phyloP scores from a whole-genome alignment of 2,113 vertebrate species.

The Anolis sagrei region DNA sequence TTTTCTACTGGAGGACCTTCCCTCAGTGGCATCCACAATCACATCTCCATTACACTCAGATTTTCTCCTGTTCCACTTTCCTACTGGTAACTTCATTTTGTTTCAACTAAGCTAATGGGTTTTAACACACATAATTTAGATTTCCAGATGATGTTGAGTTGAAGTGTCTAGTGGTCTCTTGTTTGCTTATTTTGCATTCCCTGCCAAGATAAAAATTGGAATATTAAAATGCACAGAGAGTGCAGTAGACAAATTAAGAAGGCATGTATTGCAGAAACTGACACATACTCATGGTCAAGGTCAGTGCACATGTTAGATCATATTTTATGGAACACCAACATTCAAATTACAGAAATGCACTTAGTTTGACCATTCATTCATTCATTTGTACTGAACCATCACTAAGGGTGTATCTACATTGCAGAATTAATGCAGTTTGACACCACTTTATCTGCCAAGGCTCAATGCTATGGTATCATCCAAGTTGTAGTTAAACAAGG shows the following conservation, averaged over 20 bases:
- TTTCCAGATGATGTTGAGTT: neutral
- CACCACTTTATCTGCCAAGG: no score
- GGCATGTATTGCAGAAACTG: neutral
- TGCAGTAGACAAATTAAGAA: neutral
- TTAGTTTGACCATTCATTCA: neutral
- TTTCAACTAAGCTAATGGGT: neutral
- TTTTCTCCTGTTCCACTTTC: neutral
- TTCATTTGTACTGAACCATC: neutral
- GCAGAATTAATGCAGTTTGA: no score
- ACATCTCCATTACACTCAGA: neutral
- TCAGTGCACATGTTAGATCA: neutral
- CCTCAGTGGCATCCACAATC: no score
- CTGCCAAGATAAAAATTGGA: neutral
- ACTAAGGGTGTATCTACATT: no score
- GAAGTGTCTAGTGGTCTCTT: neutral
- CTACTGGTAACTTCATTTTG: neutral
- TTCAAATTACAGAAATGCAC: neutral
- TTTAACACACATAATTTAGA: neutral
- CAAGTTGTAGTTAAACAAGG: no score
- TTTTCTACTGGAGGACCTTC: no score
- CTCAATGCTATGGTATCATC: no score
- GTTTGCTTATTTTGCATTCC: neutral
- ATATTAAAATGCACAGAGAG: neutral
- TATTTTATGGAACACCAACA: neutral
- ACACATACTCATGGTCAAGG: neutral